Evolutionary conservation across 35 echinoderm and acorn worm genomes (phyloP).

Genomic region (Diadema setosum): DNA sequence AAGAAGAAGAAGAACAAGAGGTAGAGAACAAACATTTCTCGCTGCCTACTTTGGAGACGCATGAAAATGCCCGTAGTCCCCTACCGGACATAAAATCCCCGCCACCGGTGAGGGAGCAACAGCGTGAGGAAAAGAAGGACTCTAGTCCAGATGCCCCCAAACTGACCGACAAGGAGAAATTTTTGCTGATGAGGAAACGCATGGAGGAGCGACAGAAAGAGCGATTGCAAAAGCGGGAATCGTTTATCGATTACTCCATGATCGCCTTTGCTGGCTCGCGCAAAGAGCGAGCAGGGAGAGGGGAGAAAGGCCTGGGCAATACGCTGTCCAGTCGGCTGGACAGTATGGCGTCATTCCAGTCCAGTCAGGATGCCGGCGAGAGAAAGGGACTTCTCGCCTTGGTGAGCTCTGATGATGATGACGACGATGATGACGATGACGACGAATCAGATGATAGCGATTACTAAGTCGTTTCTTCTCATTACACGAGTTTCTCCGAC

Average conservation of each 20-base stretch:
- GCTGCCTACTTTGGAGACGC: too few relatives aligned
- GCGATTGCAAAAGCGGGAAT: background rate
- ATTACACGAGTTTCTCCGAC: too few relatives aligned
- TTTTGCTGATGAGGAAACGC: slow-evolving; percentile 15
- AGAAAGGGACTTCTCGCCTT: background rate
- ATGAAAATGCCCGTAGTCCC: too few relatives aligned
- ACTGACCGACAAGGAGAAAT: slow-evolving; percentile 43
- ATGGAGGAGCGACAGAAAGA: slow-evolving; percentile 17
- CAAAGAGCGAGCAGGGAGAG: slow-evolving; percentile 1
- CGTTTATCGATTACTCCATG: slow-evolving; percentile 7
- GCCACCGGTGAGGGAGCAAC: background rate
- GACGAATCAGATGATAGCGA: background rate
- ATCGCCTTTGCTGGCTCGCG: background rate
- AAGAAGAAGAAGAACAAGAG: too few relatives aligned
- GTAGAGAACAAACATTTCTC: too few relatives aligned
- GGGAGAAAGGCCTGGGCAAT: background rate
- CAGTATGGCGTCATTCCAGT: slow-evolving; percentile 1
- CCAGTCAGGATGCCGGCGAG: background rate
- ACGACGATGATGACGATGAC: background rate
- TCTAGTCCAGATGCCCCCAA: background rate
- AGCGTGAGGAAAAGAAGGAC: background rate
- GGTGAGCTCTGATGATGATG: background rate
- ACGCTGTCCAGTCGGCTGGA: background rate
- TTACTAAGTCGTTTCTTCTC: too few relatives aligned
- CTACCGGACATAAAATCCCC: too few relatives aligned